A percentile compares a stretch with the other conserved stretches of the same genome.
These are phyloP conservation scores for Pristis pectinata DNA, from an alignment of 2,797 vertebrate species.

Conservation along the genomic window DNA sequence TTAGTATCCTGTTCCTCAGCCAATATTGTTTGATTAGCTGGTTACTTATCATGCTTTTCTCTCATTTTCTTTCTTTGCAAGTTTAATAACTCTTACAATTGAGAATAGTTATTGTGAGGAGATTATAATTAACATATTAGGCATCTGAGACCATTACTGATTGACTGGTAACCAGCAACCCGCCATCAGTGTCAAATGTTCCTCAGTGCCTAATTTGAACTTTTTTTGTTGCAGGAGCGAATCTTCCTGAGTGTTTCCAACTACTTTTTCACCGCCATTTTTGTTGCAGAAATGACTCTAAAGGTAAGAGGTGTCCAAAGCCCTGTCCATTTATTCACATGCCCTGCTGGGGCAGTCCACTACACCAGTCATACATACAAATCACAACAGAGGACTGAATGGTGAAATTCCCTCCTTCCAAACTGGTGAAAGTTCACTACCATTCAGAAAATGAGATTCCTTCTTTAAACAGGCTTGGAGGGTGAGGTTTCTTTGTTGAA, in stretches of 20 bases:
- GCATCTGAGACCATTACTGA: background rate
- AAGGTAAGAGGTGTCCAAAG: slow-evolving; percentile 66
- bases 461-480: too few relatives aligned
- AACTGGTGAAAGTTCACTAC: too few relatives aligned
- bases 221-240: slow-evolving; percentile 66
- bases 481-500: too few relatives aligned
- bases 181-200: background rate
- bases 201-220: slow-evolving; percentile 42
- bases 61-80: background rate
- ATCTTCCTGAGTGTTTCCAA: slow-evolving; percentile 95
- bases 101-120: background rate
- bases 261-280: slow-evolving; percentile 97
- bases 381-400: background rate
- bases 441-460: too few relatives aligned
- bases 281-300: slow-evolving; percentile 91
- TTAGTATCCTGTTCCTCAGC: background rate
- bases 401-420: background rate
- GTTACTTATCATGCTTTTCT: background rate
- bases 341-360: too few relatives aligned
- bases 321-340: background rate
- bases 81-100: too few relatives aligned
- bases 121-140: background rate
- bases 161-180: background rate
- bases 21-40: background rate
- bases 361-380: too few relatives aligned